These are phyloP conservation scores for Metopia argyrocephala DNA, from an alignment of 2,888 invertebrate species.

Conservation along the genomic window DNA sequence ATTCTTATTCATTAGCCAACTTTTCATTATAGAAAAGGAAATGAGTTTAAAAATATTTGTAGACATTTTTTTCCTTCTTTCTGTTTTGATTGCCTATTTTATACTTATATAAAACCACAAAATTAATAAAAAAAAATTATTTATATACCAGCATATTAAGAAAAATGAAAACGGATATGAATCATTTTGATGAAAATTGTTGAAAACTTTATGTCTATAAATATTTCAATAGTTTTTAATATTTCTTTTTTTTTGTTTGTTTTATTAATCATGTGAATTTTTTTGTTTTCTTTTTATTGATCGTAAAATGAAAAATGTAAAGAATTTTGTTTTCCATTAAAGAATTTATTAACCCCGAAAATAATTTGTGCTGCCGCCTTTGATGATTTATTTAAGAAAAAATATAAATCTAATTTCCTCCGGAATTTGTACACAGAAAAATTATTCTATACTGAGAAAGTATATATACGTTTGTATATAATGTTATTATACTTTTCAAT, in stretches of 20 bases:
- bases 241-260: not conserved
- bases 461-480: too few species aligned
- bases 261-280: slow-evolving; percentile 1
- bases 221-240: slow-evolving; percentile 11
- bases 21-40: too few species aligned
- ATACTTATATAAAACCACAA: too few species aligned
- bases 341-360: not conserved
- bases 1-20: too few species aligned
- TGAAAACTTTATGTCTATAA: slow-evolving; percentile 22
- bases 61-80: too few species aligned
- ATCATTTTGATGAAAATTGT: slow-evolving; percentile 26
- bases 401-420: not conserved
- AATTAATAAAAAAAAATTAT: too few species aligned
- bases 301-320: not conserved
- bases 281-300: not conserved
- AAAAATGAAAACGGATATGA: slow-evolving; percentile 28
- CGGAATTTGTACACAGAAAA: not conserved
- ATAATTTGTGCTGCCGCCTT: not conserved
- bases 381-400: not conserved
- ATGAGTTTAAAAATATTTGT: too few species aligned
- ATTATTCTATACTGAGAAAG: not conserved
- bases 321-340: slow-evolving; percentile 2
- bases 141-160: too few species aligned
- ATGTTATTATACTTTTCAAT: too few species aligned
- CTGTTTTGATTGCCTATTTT: too few species aligned